These are phyloP conservation scores for Odontamblyopus rebecca DNA, from an alignment of 2,797 vertebrate species.

Conservation along the genomic window DNA sequence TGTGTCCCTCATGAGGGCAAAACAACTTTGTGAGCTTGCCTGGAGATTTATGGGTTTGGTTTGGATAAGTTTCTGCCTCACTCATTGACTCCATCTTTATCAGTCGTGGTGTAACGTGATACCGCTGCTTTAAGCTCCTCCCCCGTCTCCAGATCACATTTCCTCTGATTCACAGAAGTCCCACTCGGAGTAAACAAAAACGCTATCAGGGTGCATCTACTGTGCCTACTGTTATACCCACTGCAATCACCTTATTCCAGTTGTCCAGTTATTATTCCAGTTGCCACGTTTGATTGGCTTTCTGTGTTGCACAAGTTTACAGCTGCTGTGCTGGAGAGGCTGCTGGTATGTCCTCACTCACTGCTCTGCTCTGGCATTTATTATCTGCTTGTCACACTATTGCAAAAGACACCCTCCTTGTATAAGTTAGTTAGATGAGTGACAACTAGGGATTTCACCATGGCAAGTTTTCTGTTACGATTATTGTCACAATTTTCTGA, in stretches of 20 bases:
- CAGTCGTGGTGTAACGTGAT: constrained; percentile 60
- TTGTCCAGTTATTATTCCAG: not conserved
- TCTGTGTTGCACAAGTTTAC: constrained; percentile 49
- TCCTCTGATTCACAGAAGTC: constrained; percentile 62
- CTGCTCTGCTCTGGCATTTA: constrained; percentile 56
- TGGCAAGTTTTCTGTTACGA: too few species aligned
- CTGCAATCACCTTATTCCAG: constrained; percentile 19
- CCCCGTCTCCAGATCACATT: constrained; percentile 59
- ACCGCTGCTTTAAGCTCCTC: constrained; percentile 51
- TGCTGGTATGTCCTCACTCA: constrained; percentile 27
- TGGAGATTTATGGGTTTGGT: constrained; percentile 29
- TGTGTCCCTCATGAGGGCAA: constrained; percentile 1
- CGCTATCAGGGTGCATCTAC: constrained; percentile 33
- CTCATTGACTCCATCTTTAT: constrained; percentile 49
- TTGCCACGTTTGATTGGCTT: constrained; percentile 31
- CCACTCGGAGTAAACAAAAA: constrained; percentile 56
- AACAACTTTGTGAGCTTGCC: constrained; percentile 28
- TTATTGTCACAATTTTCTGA: too few species aligned
- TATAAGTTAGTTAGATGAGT: too few species aligned
- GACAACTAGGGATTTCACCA: too few species aligned
- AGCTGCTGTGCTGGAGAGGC: constrained; percentile 24
- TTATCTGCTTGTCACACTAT: constrained; percentile 48
- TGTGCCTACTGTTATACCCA: constrained; percentile 38
- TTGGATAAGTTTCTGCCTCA: constrained; percentile 21
- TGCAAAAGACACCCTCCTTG: constrained; percentile 29